Evolutionary conservation across 2,113 vertebrate genomes (phyloP).

Genomic region (Clupea harengus): DNA sequence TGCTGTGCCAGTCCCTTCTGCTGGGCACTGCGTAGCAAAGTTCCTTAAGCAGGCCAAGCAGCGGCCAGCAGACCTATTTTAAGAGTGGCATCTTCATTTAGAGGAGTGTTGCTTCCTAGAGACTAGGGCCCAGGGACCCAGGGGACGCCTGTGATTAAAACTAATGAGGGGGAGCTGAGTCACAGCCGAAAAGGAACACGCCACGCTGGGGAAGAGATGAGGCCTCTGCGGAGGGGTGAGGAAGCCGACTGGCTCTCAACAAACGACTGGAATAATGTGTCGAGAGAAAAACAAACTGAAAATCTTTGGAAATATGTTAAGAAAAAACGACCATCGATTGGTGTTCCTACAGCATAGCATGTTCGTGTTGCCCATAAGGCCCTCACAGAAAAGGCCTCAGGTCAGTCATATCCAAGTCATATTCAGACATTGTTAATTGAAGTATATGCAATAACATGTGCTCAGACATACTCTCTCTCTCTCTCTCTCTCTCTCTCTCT

Average conservation of each 20-base stretch:
- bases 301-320: neutral
- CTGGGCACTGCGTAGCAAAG: neutral
- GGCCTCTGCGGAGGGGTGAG: neutral
- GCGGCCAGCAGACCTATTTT: slow-evolving; percentile 23
- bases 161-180: slow-evolving; percentile 26
- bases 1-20: neutral
- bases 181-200: slow-evolving; percentile 14
- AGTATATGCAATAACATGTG: slow-evolving; percentile 8
- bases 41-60: neutral
- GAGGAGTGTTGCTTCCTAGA: slow-evolving; percentile 41
- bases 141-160: slow-evolving; percentile 38
- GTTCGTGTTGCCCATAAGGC: no score
- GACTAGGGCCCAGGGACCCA: slow-evolving; percentile 16
- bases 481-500: no score
- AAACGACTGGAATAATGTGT: neutral
- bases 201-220: neutral
- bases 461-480: slow-evolving; percentile 26
- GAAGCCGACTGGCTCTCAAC: neutral
- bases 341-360: neutral
- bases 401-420: no score
- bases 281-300: neutral
- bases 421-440: neutral
- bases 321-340: neutral
- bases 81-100: slow-evolving; percentile 39
- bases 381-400: neutral